Evolutionary conservation across 2,797 vertebrate species (phyloP), one percentile per base, ranked within the genome.

Genomic region (Ataeniobius toweri): DNA sequence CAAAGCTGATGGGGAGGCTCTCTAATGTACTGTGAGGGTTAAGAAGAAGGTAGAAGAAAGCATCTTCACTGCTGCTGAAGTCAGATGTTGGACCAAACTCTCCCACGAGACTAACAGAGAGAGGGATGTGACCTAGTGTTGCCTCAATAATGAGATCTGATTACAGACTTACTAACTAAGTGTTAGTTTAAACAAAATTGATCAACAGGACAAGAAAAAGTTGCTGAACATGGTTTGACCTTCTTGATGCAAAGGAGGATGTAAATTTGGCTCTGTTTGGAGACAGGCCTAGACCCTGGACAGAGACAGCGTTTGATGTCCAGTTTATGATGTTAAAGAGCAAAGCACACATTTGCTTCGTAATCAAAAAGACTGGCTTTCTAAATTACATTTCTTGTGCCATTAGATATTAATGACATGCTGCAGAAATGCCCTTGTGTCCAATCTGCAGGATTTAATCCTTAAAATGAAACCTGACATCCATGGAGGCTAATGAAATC

Each of bases 381-480:
- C 83, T 82, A 93, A 94, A 94, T 94, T 91, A 94, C 93, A 94
- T 93, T 94, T 94, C 91, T 88, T 31, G 65, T 80, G 81, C 92
- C 92, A 91, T 94, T 93, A 95, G 93, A 93, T 92, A 94, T 95
- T 95, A 94, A 95, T 95, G 94, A 95, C 92, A 94, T 94, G 94
- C 93, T 46, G 86, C 68, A 92, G 94, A 94, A 92, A 93, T 88
- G 90, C 93, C 91, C 74, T 81, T 83, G 90, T 83, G 87, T 93
- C 92, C 94, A 95, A 95, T 94, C 94, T 94, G 90, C 83, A 83
- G 92, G 90, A 95, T 93, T 93, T 95, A 96, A 95, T 94, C 93
- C 95, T 90, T 84, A 85, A 94, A 94, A 94, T 94, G 90, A 95
- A 95, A 96, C 94, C 92, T 91, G 93, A 94, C 92, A 93, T 93